phyloP scores from a whole-genome alignment of 2,888 invertebrate genomes.

The Protodeltote pygarga region DNA sequence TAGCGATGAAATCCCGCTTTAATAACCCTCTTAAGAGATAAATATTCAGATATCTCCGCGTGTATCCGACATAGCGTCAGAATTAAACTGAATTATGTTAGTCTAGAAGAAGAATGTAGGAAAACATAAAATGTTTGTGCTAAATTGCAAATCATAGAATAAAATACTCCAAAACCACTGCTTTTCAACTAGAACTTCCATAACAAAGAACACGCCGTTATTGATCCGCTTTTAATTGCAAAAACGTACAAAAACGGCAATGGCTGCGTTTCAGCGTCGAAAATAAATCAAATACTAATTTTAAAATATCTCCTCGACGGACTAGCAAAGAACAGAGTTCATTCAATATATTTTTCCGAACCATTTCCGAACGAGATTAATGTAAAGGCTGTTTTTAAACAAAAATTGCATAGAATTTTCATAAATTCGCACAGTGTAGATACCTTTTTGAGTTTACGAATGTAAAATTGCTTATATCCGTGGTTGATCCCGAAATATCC shows the following conservation, averaged over 20 bases:
- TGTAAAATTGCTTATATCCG: conserved; percentile 58
- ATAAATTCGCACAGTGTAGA: conserved; percentile 37
- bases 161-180: no score
- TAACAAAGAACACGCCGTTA: background rate
- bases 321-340: conserved; percentile 31
- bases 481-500: conserved; percentile 54
- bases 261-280: background rate
- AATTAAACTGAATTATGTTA: conserved; percentile 55
- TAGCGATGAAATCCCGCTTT: conserved; percentile 50
- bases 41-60: conserved; percentile 60
- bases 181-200: background rate
- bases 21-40: conserved; percentile 59
- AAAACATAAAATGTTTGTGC: conserved; percentile 23
- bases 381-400: conserved; percentile 30
- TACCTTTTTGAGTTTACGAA: conserved; percentile 39
- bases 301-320: conserved; percentile 23
- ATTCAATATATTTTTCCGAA: conserved; percentile 38
- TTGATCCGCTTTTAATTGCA: background rate
- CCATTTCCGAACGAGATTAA: conserved; percentile 38
- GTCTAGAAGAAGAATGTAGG: conserved; percentile 34
- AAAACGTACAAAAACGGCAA: conserved; percentile 1
- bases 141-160: conserved; percentile 8
- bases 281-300: conserved; percentile 28
- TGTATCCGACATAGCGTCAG: conserved; percentile 52
- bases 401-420: conserved; percentile 42